These are phyloP conservation scores for Andrena minutula DNA, from an alignment of 2,888 invertebrate genomes.

Conservation along the genomic window DNA sequence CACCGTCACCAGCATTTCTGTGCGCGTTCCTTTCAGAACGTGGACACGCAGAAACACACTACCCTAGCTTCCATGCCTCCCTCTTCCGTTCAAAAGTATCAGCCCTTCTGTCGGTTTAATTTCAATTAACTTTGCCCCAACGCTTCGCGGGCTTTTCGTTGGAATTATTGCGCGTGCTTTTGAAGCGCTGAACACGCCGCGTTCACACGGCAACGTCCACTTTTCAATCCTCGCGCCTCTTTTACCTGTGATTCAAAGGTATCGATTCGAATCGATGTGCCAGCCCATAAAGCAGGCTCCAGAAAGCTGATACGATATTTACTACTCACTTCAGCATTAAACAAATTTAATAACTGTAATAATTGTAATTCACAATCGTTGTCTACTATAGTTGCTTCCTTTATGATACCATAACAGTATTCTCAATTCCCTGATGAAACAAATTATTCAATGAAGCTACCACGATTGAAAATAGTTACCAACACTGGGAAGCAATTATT, in stretches of 20 bases:
- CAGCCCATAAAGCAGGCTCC: not conserved
- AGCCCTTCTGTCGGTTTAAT: not conserved
- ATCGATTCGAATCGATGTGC: not conserved
- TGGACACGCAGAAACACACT: not conserved
- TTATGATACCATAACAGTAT: too few relatives aligned
- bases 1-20: not conserved
- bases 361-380: too few relatives aligned
- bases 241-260: not conserved
- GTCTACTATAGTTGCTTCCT: too few relatives aligned
- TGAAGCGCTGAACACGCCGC: not conserved
- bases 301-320: not conserved
- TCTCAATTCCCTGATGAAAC: too few relatives aligned
- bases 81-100: constrained; percentile 2
- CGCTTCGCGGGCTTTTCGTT: not conserved
- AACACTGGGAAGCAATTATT: too few relatives aligned
- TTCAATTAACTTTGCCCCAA: not conserved
- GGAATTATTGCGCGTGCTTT: not conserved
- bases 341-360: too few relatives aligned
- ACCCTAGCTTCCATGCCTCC: not conserved
- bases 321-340: too few relatives aligned
- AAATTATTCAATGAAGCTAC: too few relatives aligned
- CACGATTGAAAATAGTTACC: too few relatives aligned
- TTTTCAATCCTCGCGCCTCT: not conserved
- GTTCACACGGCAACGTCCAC: not conserved
- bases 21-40: not conserved